phyloP scores from a whole-genome alignment of 2,888 invertebrate species.

The Drosophila nigricruria region DNA sequence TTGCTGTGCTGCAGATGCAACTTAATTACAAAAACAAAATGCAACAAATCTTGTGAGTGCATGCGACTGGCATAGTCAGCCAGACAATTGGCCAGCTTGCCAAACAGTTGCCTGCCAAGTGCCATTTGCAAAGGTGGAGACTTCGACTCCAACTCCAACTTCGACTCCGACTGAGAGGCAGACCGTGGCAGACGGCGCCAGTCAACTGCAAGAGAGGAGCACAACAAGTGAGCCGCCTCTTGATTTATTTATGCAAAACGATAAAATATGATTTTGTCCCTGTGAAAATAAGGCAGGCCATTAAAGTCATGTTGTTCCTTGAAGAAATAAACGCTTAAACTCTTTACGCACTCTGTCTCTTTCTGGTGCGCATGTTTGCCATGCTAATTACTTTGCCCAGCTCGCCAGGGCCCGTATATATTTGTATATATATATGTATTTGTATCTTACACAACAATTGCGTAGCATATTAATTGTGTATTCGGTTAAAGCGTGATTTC shows the following conservation, averaged over 20 bases:
- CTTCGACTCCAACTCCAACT: background rate
- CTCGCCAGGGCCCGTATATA: background rate
- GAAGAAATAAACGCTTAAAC: conserved; percentile 2
- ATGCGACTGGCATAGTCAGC: conserved; percentile 44
- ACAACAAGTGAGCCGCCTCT: conserved; percentile 58
- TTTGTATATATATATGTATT: background rate
- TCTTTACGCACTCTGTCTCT: conserved; percentile 2
- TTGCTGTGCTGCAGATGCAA: conserved; percentile 63
- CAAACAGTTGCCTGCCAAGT: conserved; percentile 29
- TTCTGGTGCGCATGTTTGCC: conserved; percentile 38
- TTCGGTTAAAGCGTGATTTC: conserved; percentile 50
- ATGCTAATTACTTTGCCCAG: conserved; percentile 64
- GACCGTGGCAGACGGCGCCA: conserved; percentile 68
- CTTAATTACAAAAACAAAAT: conserved; percentile 77
- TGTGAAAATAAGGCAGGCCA: conserved; percentile 71
- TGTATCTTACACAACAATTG: conserved; percentile 53
- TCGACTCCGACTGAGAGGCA: conserved; percentile 4
- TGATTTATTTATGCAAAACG: conserved; percentile 78
- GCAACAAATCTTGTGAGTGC: conserved; percentile 59
- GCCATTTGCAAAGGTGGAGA: conserved; percentile 33
- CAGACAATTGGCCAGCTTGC: conserved; percentile 77
- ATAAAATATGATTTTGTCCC: conserved; percentile 77
- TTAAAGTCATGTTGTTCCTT: conserved; percentile 60
- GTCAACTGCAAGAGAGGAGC: conserved; percentile 32
- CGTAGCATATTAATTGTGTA: conserved; percentile 71